Percentiles rank a stretch among this genome's conserved stretches.
Evolutionary conservation across 2,888 invertebrate species (phyloP).

Genomic region (Didymodactylos carnosus): DNA sequence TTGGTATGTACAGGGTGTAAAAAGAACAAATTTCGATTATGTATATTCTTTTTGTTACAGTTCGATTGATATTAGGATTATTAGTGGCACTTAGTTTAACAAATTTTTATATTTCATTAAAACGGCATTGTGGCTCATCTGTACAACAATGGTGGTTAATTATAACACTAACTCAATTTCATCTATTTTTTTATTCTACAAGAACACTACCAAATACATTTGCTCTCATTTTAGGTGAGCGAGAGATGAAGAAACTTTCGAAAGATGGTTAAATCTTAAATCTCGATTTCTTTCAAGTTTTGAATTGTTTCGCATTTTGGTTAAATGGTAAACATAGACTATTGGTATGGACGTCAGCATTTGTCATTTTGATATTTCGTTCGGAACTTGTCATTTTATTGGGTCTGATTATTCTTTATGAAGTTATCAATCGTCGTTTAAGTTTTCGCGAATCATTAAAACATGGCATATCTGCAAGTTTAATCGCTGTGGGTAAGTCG

Average conservation of each 20-base stretch:
- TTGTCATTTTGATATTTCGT: constrained; percentile 69
- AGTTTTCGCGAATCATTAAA: constrained; percentile 37
- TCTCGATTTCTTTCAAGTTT: constrained; percentile 45
- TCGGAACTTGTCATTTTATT: constrained; percentile 61
- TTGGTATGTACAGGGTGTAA: neutral
- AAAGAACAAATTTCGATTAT: neutral
- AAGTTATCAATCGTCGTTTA: constrained; percentile 51
- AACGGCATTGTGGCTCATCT: constrained; percentile 54
- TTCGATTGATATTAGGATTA: constrained; percentile 56
- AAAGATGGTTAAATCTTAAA: neutral
- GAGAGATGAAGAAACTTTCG: neutral
- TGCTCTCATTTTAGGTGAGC: constrained; percentile 65
- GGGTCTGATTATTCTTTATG: constrained; percentile 53
- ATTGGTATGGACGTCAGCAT: constrained; percentile 64
- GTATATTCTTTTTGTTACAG: constrained; percentile 41
- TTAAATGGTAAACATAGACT: constrained; percentile 50
- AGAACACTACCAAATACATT: constrained; percentile 83
- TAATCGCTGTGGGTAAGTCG: constrained; percentile 41
- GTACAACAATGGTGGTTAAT: constrained; percentile 41
- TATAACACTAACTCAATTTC: constrained; percentile 75
- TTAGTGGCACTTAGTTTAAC: constrained; percentile 55
- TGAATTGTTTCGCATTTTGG: constrained; percentile 67
- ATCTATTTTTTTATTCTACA: constrained; percentile 87
- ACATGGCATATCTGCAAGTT: constrained; percentile 29
- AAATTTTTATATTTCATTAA: constrained; percentile 51